Conservation (phyloP, 2,113 vertebrate species). For the Glaucidium brasilianum region DNA sequence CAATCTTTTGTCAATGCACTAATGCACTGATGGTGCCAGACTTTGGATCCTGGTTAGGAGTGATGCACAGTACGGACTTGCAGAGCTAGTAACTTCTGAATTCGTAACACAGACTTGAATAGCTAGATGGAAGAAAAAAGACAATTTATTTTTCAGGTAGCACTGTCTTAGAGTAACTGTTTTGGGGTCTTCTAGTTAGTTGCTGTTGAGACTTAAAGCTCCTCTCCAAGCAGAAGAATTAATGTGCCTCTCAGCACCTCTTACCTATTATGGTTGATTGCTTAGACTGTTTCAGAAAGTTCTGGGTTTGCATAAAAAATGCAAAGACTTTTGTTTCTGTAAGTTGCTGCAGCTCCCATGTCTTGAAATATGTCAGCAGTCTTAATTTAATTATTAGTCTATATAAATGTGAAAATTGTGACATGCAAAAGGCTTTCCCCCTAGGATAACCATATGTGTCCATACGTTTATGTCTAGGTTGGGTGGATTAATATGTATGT, state of each 20-base stretch:
- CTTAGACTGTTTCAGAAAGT: neutral
- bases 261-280: neutral
- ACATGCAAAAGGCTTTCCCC: neutral
- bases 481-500: fast-evolving
- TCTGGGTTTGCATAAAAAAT: neutral
- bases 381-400: neutral
- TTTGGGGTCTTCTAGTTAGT: neutral
- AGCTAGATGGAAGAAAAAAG: neutral
- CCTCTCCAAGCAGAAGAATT: neutral
- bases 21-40: neutral
- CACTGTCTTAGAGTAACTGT: neutral
- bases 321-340: neutral
- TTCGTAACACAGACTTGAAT: neutral
- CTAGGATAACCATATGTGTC: neutral
- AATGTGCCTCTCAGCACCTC: neutral
- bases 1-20: neutral
- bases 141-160: neutral
- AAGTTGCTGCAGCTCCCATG: neutral
- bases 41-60: neutral
- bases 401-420: neutral
- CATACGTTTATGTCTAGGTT: neutral
- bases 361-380: neutral
- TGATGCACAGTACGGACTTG: neutral
- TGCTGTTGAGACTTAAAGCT: neutral
- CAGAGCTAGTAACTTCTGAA: neutral